These are phyloP conservation scores for Rhizomys pruinosus DNA, from an alignment of 2,113 vertebrate species.

Conservation along the genomic window DNA sequence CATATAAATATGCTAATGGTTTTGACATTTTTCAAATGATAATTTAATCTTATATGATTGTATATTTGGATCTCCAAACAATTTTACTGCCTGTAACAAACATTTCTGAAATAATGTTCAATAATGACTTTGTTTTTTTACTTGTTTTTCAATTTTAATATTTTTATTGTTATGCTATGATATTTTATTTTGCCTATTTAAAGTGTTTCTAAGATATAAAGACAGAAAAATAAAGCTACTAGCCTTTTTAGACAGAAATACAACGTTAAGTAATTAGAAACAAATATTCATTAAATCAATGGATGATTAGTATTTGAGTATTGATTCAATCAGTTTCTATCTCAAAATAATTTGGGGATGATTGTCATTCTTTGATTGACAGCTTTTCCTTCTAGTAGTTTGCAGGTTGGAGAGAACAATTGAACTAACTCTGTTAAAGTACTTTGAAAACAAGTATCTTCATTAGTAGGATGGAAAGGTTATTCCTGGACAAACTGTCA, in stretches of 20 bases:
- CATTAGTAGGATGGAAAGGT: no score
- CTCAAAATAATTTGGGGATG: neutral
- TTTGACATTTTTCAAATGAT: neutral
- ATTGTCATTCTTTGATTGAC: neutral
- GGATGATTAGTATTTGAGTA: neutral
- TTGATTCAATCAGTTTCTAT: neutral
- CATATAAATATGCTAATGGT: neutral
- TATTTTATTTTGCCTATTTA: slow-evolving; percentile 40
- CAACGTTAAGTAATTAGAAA: neutral
- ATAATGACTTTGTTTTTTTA: neutral
- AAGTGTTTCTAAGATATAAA: neutral
- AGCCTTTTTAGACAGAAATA: neutral
- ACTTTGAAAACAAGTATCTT: slow-evolving; percentile 15
- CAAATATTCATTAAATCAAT: neutral
- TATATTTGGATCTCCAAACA: slow-evolving; percentile 13
- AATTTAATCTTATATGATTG: neutral
- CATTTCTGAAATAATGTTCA: neutral
- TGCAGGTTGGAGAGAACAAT: neutral
- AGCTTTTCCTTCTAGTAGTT: neutral
- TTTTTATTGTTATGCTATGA: neutral
- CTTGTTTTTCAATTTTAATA: neutral
- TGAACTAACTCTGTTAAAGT: neutral
- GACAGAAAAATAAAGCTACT: neutral
- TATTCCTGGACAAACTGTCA: no score
- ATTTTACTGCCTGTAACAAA: neutral